A percentile compares a stretch with the other conserved stretches of the same genome.
These are phyloP conservation scores for Anguilla obscura DNA, from an alignment of 2,797 vertebrate species.

Conservation along the genomic window DNA sequence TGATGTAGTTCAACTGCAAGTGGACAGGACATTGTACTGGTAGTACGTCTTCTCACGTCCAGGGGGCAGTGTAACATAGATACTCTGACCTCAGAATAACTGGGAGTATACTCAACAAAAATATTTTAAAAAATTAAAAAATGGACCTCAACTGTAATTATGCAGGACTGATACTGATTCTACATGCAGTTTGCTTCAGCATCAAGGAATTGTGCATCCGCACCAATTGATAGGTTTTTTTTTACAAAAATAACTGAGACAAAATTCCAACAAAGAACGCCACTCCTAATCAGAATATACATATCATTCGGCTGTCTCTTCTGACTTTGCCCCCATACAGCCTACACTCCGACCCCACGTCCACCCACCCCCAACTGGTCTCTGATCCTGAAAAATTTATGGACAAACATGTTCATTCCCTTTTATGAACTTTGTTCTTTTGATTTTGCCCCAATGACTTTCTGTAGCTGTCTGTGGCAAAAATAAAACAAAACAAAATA, in stretches of 20 bases:
- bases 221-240: neutral
- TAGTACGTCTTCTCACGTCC: constrained; percentile 32
- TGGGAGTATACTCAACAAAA: neutral
- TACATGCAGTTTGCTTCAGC: neutral
- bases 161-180: constrained; percentile 27
- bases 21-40: neutral
- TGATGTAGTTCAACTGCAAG: neutral
- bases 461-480: neutral
- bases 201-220: neutral
- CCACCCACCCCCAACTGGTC: neutral
- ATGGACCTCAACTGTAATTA: constrained; percentile 11
- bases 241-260: constrained; percentile 30
- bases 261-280: constrained; percentile 26
- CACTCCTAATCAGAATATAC: constrained; percentile 18
- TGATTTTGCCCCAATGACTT: constrained; percentile 15
- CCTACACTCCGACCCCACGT: neutral
- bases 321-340: too few relatives aligned
- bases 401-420: neutral
- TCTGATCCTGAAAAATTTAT: neutral
- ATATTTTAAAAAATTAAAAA: neutral
- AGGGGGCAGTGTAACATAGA: constrained; percentile 56
- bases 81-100: neutral
- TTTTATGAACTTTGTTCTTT: neutral
- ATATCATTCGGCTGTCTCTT: constrained; percentile 20
- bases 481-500: neutral